Evolutionary conservation across 2,797 vertebrate genomes (phyloP).

Genomic region (Takifugu rubripes): DNA sequence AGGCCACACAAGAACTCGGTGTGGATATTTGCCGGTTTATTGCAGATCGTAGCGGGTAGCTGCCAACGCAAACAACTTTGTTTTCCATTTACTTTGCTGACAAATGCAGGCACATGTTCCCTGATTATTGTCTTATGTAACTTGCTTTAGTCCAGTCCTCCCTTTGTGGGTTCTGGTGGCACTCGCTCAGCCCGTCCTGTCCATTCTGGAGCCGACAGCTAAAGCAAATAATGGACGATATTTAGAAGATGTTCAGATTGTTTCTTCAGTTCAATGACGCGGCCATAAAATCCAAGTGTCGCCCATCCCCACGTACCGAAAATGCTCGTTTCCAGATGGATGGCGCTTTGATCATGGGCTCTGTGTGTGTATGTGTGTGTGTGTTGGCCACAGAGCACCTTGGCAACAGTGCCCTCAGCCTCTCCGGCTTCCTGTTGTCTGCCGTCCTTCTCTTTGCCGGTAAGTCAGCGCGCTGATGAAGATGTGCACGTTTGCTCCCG

Average conservation of each 20-base stretch:
- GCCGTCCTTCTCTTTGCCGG: constrained; percentile 19
- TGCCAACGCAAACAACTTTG: constrained; percentile 1
- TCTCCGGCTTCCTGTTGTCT: constrained; percentile 20
- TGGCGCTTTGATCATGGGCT: constrained; percentile 10
- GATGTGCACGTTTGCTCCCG: constrained; percentile 6
- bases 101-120: constrained; percentile 6
- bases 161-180: constrained; percentile 3
- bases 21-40: not conserved
- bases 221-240: constrained; percentile 2
- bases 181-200: not conserved
- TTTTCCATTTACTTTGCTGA: not conserved
- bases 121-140: not conserved
- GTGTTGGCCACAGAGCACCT: constrained; percentile 15
- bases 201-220: not conserved
- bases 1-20: not conserved
- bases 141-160: not conserved
- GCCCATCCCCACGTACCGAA: constrained; percentile 21
- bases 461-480: constrained; percentile 7
- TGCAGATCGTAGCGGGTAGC: not conserved
- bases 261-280: constrained; percentile 6
- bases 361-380: constrained; percentile 13
- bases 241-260: constrained; percentile 6
- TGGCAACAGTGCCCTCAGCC: constrained; percentile 16
- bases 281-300: constrained; percentile 16
- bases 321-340: constrained; percentile 33